Evolutionary conservation across 2,113 vertebrate genomes (phyloP), one percentile per base, ranked within the genome.

Genomic region (Gyps fulvus): DNA sequence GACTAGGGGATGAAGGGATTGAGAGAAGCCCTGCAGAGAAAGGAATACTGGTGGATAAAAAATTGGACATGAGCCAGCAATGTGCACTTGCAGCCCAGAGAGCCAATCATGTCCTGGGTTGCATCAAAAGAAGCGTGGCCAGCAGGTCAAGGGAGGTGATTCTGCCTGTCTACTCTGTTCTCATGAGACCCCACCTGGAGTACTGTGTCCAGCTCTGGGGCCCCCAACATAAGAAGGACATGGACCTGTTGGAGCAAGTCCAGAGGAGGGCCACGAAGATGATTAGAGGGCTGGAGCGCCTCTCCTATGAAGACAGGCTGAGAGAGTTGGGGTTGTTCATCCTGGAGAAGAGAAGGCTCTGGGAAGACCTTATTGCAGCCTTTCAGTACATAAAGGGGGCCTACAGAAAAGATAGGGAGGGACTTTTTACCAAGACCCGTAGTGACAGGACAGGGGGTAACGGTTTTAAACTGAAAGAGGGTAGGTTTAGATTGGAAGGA

Each of bases 161-260:
- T 76, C 62, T 70, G 1, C 23, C 13, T 3, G 13, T 32, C 15
- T 70, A 5, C 9, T 26, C 3, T 6, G 6, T 6, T 45, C 25
- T 66, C 4, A 6, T 36, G 36, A 66, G 29, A 66, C 8, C 9
- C 8, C 31, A 63, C 7, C 16, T 32, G 25, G 5, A 76, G 22
- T 12, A 12, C 42, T 52, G 34, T 2, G 1, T 23, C 10, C 52
- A 61, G 42, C 45, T 80, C 26, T 61, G 34, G 10, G 2, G 7
- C 2, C 7, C 9, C 3, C 34, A 87, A 0, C 7, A 25, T 8
- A 20, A 22, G 15, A 87, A 55, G 11, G 34, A 29, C 34, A 13
- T 32, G 11, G 31, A 67, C 8, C 11, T 61, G 32, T 58, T 81
- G 25, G 17, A 87, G 40, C 0, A 0, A 1, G 8, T 61, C 47